Evolutionary conservation across 2,888 invertebrate genomes (phyloP).

Genomic region (Hydrotaea diabolus): DNA sequence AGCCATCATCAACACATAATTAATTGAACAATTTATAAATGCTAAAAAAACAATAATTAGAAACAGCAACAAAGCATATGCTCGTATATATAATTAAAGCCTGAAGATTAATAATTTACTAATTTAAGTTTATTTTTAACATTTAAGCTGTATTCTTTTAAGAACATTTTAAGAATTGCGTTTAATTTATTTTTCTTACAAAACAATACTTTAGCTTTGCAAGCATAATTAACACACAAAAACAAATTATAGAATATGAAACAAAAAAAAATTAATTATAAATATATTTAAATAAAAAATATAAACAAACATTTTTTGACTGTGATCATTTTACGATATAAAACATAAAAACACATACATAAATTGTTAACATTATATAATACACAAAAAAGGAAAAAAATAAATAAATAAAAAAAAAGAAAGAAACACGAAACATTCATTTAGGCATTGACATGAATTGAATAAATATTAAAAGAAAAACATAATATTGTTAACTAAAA

Average conservation of each 20-base stretch:
- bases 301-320: conserved; percentile 72
- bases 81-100: not conserved
- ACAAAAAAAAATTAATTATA: conserved; percentile 17
- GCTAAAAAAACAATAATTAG: no score
- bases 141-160: not conserved
- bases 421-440: not conserved
- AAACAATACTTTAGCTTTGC: conserved; percentile 1
- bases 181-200: no score
- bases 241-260: not conserved
- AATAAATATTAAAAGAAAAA: conserved; percentile 46
- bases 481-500: conserved; percentile 41
- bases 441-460: conserved; percentile 52
- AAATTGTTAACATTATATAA: conserved; percentile 10
- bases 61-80: not conserved
- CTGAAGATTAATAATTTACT: conserved; percentile 2
- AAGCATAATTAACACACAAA: conserved; percentile 27
- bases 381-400: conserved; percentile 43
- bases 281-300: conserved; percentile 28
- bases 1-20: not conserved
- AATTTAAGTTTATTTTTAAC: not conserved
- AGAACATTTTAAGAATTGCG: no score
- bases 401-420: not conserved
- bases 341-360: conserved; percentile 44
- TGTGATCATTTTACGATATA: conserved; percentile 76
- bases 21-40: conserved; percentile 22